phyloP scores from a whole-genome alignment of 2,113 vertebrate genomes.

The Aegypius monachus region DNA sequence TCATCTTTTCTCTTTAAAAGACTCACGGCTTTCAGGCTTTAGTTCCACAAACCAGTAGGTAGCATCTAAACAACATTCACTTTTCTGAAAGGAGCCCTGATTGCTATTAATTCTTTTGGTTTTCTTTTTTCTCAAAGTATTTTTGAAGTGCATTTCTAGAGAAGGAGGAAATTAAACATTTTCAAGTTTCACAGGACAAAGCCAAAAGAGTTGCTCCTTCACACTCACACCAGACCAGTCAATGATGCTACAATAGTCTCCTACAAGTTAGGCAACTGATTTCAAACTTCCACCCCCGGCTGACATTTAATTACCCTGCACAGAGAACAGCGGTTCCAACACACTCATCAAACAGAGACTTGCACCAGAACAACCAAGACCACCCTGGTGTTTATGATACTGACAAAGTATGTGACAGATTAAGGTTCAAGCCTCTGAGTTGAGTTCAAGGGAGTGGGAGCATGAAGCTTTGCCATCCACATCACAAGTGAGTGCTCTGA shows the following conservation, averaged over 20 bases:
- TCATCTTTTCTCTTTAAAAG: slow-evolving; percentile 37
- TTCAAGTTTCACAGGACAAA: not conserved
- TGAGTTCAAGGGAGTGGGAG: not conserved
- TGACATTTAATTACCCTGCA: not conserved
- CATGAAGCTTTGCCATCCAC: not conserved
- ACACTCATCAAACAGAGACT: not conserved
- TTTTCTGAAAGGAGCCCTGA: slow-evolving; percentile 26
- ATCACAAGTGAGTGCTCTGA: not conserved
- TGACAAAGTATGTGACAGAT: not conserved
- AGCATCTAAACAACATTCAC: slow-evolving; percentile 41
- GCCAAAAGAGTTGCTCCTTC: not conserved
- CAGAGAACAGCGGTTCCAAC: not conserved
- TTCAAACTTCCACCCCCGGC: not conserved
- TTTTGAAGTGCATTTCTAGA: not conserved
- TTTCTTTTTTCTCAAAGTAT: not conserved
- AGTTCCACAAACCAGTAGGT: slow-evolving; percentile 32
- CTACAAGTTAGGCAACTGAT: not conserved
- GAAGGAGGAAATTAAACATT: not conserved
- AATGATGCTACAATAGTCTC: not conserved
- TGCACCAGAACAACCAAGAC: not conserved
- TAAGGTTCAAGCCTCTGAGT: not conserved
- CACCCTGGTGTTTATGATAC: not conserved
- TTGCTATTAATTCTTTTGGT: slow-evolving; percentile 8
- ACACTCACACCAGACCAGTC: not conserved
- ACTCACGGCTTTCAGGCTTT: slow-evolving; percentile 29